Evolutionary conservation across 2,888 invertebrate species (phyloP).

Genomic region (Meteorus colon): DNA sequence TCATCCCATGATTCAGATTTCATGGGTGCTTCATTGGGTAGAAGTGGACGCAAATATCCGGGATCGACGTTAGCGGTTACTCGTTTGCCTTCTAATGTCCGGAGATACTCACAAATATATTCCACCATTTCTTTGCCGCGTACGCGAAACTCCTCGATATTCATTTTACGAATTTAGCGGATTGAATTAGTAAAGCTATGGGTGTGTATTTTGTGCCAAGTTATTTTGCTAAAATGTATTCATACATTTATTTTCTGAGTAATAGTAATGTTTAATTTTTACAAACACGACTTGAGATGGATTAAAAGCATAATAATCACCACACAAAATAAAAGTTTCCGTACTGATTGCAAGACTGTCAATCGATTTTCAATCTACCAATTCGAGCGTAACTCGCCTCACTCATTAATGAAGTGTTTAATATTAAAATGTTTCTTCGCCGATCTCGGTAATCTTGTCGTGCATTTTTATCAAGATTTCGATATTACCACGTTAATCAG

Average conservation of each 20-base stretch:
- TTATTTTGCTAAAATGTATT: not conserved
- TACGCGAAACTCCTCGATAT: constrained; percentile 89
- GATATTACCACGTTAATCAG: not conserved
- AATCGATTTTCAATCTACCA: constrained; percentile 36
- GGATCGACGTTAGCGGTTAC: constrained; percentile 94
- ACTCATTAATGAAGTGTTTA: constrained; percentile 1
- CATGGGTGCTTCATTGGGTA: constrained; percentile 88
- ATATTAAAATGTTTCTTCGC: not conserved
- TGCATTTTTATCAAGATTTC: not conserved
- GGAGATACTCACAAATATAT: constrained; percentile 93
- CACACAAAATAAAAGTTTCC: not conserved
- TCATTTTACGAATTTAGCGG: constrained; percentile 77
- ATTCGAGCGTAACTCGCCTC: constrained; percentile 27
- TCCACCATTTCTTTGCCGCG: constrained; percentile 96
- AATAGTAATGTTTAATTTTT: not conserved
- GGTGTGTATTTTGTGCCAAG: not conserved
- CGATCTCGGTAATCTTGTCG: not conserved
- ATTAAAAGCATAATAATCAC: not conserved
- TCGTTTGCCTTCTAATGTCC: constrained; percentile 83
- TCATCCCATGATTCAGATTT: constrained; percentile 90
- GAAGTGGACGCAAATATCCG: constrained; percentile 86
- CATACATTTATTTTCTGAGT: not conserved
- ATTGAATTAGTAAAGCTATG: not conserved
- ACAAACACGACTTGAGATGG: not conserved
- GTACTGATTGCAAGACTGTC: constrained; percentile 2